Percentiles rank a stretch among this genome's conserved stretches.
Conservation (phyloP, 2,888 invertebrate genomes). For the Galerucella calmariensis region DNA sequence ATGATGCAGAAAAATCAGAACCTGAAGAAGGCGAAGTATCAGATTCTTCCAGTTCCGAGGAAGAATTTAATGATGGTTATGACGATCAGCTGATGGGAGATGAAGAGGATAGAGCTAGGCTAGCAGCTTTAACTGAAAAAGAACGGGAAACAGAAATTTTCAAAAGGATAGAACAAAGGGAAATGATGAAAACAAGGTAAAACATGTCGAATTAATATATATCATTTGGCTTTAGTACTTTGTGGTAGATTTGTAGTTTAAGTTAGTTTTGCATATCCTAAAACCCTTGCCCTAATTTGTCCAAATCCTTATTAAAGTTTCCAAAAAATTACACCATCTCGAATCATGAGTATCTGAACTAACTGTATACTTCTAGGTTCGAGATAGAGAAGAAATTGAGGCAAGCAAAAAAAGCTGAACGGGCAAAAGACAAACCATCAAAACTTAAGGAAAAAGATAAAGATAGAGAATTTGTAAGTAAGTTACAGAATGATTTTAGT, state of each 20-base stretch:
- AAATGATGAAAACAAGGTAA: constrained; percentile 88
- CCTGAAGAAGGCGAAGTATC: constrained; percentile 93
- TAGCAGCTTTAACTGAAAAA: constrained; percentile 95
- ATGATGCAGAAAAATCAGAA: constrained; percentile 71
- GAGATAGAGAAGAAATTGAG: constrained; percentile 95
- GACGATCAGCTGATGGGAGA: constrained; percentile 98
- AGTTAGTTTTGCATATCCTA: not conserved
- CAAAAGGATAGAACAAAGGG: constrained; percentile 94
- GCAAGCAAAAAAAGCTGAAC: constrained; percentile 82
- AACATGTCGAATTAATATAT: constrained; percentile 50
- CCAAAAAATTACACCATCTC: constrained; percentile 1
- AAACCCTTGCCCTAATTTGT: constrained; percentile 22
- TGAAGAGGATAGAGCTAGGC: constrained; percentile 89
- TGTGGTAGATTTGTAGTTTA: too few relatives aligned
- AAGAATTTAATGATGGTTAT: constrained; percentile 95
- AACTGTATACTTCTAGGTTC: constrained; percentile 70
- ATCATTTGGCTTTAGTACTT: not conserved
- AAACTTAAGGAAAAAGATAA: constrained; percentile 81
- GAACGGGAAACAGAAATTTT: constrained; percentile 98
- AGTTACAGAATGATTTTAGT: constrained; percentile 61
- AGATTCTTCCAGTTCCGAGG: constrained; percentile 74
- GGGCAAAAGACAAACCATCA: constrained; percentile 71
- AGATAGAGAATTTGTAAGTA: constrained; percentile 70
- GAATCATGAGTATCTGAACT: constrained; percentile 16
- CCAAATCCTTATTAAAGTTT: not conserved